A percentile compares a stretch with the other conserved stretches of the same genome.
These are phyloP conservation scores for Eonycteris spelaea DNA, from an alignment of 2,113 vertebrate genomes.

Conservation along the genomic window DNA sequence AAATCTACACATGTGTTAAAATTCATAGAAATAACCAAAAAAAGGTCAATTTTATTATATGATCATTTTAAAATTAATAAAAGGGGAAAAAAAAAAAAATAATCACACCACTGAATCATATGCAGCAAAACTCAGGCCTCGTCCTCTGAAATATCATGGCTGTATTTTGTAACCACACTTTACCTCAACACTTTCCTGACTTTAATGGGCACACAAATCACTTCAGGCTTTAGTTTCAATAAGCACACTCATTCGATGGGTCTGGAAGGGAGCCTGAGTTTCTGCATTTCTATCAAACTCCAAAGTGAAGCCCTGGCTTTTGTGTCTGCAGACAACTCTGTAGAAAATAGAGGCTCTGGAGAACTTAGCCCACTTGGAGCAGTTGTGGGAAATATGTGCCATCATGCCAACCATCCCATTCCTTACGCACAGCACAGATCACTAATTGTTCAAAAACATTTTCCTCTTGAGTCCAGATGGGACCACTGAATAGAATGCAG, in stretches of 20 bases:
- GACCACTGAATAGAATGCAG: rapidly evolving
- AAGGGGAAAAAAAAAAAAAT: neutral
- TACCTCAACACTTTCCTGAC: neutral
- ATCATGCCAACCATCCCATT: neutral
- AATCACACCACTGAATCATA: neutral
- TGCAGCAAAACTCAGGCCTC: neutral
- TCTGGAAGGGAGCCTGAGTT: neutral
- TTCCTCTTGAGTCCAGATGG: neutral
- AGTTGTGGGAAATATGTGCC: neutral
- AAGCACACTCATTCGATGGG: neutral
- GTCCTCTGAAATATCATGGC: neutral
- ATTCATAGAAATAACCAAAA: neutral
- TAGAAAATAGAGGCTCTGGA: neutral
- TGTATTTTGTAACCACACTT: neutral
- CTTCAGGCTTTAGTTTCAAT: neutral
- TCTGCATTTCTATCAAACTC: neutral
- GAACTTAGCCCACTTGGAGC: neutral
- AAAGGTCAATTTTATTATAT: neutral
- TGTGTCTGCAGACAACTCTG: neutral
- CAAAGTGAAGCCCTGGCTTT: neutral
- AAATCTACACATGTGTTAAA: neutral
- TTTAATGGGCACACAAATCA: neutral
- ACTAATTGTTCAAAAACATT: neutral
- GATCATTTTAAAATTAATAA: neutral
- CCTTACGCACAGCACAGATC: neutral